Conservation (phyloP, 1,140 invertebrate species). For the Ridgeia piscesae region DNA sequence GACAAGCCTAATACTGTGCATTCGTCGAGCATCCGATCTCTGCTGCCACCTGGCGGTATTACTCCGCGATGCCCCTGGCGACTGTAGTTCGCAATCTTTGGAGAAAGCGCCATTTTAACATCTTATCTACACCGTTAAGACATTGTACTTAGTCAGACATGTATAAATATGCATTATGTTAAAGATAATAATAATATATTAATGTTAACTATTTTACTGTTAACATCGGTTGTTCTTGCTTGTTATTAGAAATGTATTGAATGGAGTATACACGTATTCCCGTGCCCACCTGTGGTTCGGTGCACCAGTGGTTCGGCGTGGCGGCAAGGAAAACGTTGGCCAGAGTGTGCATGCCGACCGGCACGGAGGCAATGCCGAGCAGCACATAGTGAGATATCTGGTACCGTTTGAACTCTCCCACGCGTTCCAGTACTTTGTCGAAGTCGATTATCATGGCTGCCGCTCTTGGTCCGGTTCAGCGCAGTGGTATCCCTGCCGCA, state of each 20-base stretch:
- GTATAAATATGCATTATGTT: background rate
- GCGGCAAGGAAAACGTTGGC: constrained; percentile 35
- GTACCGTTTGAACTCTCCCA: constrained; percentile 38
- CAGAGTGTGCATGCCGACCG: constrained; percentile 34
- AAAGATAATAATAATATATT: too few relatives aligned
- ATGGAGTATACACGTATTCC: constrained; percentile 19
- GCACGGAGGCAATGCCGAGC: constrained; percentile 32
- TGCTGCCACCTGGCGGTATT: background rate
- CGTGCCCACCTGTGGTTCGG: constrained; percentile 25
- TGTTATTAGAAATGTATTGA: background rate
- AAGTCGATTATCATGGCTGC: constrained; percentile 26
- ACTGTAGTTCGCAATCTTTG: background rate
- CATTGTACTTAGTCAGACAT: background rate
- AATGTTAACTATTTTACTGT: too few relatives aligned
- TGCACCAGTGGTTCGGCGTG: constrained; percentile 38
- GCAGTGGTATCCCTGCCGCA: background rate
- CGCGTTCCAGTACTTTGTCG: constrained; percentile 36
- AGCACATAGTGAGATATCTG: constrained; percentile 33
- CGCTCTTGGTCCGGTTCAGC: background rate
- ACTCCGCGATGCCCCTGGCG: background rate
- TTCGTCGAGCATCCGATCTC: background rate
- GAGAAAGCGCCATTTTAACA: background rate
- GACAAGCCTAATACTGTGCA: background rate
- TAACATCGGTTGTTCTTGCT: too few relatives aligned
- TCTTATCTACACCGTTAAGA: background rate